Percentiles rank a stretch among this genome's conserved stretches.
Conservation (phyloP, 2,888 invertebrate species). For the Lasioglossum pauxillum region DNA sequence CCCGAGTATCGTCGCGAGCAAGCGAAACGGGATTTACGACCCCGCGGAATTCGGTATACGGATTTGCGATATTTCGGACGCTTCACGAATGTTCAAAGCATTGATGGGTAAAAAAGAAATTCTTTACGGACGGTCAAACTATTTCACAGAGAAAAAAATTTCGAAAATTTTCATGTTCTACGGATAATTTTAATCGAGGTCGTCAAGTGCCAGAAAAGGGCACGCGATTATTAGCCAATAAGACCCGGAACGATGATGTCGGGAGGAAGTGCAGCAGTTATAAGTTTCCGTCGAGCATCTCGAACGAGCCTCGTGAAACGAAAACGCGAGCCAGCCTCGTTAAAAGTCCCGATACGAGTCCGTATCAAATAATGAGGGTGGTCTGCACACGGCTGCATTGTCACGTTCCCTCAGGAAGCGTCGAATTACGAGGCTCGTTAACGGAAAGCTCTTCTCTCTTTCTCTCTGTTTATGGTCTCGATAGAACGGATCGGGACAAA, state of each 20-base stretch:
- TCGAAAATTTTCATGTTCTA: too few relatives aligned
- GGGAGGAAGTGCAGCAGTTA: not conserved
- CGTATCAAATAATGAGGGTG: not conserved
- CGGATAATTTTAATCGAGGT: not conserved
- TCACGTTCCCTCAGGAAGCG: conserved; percentile 24
- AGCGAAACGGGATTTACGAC: too few relatives aligned
- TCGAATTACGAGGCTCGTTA: conserved; percentile 38
- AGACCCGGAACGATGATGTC: not conserved
- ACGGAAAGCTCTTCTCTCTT: not conserved
- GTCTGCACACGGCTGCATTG: not conserved
- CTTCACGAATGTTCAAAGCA: too few relatives aligned
- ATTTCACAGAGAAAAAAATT: too few relatives aligned
- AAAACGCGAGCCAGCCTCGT: not conserved
- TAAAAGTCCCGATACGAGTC: not conserved
- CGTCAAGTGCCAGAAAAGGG: not conserved
- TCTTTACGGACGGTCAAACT: too few relatives aligned
- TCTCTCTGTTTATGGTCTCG: not conserved
- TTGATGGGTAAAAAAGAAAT: too few relatives aligned
- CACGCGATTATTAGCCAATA: not conserved
- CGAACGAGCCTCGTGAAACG: not conserved
- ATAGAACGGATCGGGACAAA: conserved; percentile 17
- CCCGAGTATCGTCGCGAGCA: too few relatives aligned
- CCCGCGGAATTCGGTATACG: too few relatives aligned
- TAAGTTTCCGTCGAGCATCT: not conserved
- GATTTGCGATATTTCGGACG: too few relatives aligned